Base-by-base conservation (phyloP, 2,888 invertebrate genomes). In the Parascotia fuliginaria region DNA sequence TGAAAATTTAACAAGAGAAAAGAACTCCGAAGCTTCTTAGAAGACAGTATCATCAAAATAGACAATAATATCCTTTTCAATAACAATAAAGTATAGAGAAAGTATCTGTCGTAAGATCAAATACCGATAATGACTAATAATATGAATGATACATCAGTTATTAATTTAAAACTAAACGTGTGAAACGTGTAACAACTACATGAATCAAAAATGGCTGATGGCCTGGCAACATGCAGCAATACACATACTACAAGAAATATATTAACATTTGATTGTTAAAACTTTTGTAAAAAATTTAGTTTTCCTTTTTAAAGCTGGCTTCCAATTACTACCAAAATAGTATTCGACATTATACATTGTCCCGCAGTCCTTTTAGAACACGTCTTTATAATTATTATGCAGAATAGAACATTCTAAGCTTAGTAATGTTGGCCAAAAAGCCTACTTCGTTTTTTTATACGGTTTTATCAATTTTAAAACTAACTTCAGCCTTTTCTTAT, bases 351-450 rank as follows among this genome's bases (percentile, higher is more conserved):
- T 36, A 9, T 9, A 46, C 41, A 39, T 41, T 40, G 42, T n/a
- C n/a, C 60, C 53, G 38, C 43, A 44, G 16, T 27, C 19, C n/a
- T 41, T 47, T 12, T 54, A 61, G 55, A 45, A 52, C 56, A 43
- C 48, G 11, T 41, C 47, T 42, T 40, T 42, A 31, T 44, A 24
- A 39, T 15, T 27, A 7, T 28, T 33, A 4, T 46, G n/a, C n/a
- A 29, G 40, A 40, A 28, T 40, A 9, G 22, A 29, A 34, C 27
- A 46, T 40, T 33, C 36, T 31, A 42, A 36, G 12, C 11, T n/a
- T 41, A 14, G 32, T 38, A 15, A 36, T 3, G 13, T 42, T 7
- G 38, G 37, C 19, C 48, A 42, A 48, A 42, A 42, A 33, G 28
- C 38, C 27, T 32, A 42, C 39, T 42, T 38, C 16, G 27, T 31